Base-by-base conservation (phyloP, 2,888 invertebrate species). In the Drosophila ezoana region DNA sequence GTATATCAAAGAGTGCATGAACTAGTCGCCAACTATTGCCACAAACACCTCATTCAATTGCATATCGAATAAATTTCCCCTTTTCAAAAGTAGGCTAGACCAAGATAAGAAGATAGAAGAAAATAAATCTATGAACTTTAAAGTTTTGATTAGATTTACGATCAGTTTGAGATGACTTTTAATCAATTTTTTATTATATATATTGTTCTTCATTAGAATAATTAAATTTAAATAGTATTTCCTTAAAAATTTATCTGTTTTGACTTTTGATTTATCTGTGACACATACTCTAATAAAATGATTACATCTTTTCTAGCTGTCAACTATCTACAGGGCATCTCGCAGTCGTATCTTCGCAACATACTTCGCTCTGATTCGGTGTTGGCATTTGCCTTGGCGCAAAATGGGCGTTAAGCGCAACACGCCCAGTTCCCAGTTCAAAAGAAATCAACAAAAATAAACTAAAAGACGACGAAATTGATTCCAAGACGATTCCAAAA, bases 311-410 rank as follows among this genome's bases (percentile, higher is more conserved):
- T 35, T 35, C 4, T 1, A 35, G 35, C 10, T 35, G 4, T 35
- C 35, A 8, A 33, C 33, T 2, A 6, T 23, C 28, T 45, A 33
- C 40, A 60, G 58, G 44, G 53, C 6, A 76, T 62, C n/a, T 45
- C 1, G 3, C 6, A 47, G 63, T 56, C 57, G 20, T 9, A 9
- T 1, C 8, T 6, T 2, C 0, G 10, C 0, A 4, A 4, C 9
- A 11, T 6, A 16, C 3, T n/a, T 8, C 14, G 16, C 51, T 14
- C 20, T 28, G 52, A 53, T 51, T 51, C 52, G 40, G 43, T 51
- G 64, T 54, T 89, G 89, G 86, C 86, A 87, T 87, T 87, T 87
- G 79, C 88, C 88, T 87, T 89, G 89, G 72, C 78, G 81, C 43
- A 35, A 44, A 59, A 53, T 65, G 79, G 77, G 76, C 72, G 80